Evolutionary conservation across 2,888 invertebrate species (phyloP), one percentile per base, ranked within the genome.

Genomic region (Bellardia pandia): DNA sequence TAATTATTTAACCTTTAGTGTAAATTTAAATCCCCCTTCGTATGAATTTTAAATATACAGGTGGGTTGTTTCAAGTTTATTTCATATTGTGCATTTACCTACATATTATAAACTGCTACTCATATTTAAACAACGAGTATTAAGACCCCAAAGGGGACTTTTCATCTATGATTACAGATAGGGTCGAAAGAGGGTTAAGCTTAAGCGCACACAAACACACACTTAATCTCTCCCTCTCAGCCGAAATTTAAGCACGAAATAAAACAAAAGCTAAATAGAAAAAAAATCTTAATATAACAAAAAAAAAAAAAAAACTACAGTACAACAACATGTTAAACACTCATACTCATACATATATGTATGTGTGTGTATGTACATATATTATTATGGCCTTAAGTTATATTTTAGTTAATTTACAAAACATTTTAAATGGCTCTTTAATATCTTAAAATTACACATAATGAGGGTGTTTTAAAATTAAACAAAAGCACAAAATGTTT

Each of bases 361-460:
- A n/a, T 48, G 51, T 51, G 51, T 14, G 11, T 48, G 37, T 69
- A 33, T 1, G 1, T 23, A 23, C 51, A 13, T 68, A 33, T 42
- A 9, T 13, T 60, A 48, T 72, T 81, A 81, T 81, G 69, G 81
- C 87, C 85, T 74, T 40, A 64, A 82, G 87, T 82, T 85, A 78
- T 87, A 78, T 81, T 85, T 87, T 78, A 87, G 87, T 87, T 87
- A 87, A 87, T 82, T 85, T 75, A 85, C 33, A 68, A 80, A 82
- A 85, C 78, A 87, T 85, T 82, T 85, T 82, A 82, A 83, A 85
- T 87, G 81, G 78, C 75, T 85, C 85, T 85, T 87, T 85, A 87
- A 87, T 85, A 85, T 82, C 81, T 78, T 71, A 51, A 87, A 87
- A 87, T 85, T 85, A 82, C 81, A 85, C 78, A 85, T 87, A 87